phyloP scores from a whole-genome alignment of 1,140 invertebrate genomes.

The Trachymyrmex septentrionalis region DNA sequence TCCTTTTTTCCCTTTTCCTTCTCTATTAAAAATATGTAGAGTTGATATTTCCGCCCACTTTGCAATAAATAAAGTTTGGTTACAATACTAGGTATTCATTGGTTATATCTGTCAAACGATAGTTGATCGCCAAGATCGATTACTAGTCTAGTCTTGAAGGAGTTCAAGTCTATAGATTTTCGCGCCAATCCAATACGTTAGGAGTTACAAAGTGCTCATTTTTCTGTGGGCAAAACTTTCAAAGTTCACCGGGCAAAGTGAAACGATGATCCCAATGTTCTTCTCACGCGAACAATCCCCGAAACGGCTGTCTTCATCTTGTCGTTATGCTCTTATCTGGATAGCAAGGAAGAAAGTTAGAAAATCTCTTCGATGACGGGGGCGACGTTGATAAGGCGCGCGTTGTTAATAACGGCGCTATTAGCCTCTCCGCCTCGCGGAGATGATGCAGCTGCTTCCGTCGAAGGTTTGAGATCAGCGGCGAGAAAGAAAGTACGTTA shows the following conservation, averaged over 20 bases:
- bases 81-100: constrained; percentile 8
- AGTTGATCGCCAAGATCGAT: constrained; percentile 8
- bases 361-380: constrained; percentile 34
- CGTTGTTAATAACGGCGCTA: constrained; percentile 52
- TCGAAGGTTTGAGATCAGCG: constrained; percentile 54
- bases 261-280: constrained; percentile 60
- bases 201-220: constrained; percentile 68
- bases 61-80: constrained; percentile 14
- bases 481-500: constrained; percentile 70
- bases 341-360: constrained; percentile 24
- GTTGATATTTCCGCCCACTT: background rate
- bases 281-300: constrained; percentile 46
- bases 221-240: constrained; percentile 60
- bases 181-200: constrained; percentile 38
- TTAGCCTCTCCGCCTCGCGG: constrained; percentile 26
- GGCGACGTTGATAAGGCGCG: background rate
- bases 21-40: background rate
- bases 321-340: constrained; percentile 17
- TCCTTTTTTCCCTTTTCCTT: background rate
- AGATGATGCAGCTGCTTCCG: constrained; percentile 32
- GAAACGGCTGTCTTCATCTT: constrained; percentile 37
- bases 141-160: background rate
- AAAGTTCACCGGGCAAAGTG: constrained; percentile 65
- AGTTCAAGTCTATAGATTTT: constrained; percentile 46
- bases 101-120: constrained; percentile 9